Evolutionary conservation across 1,140 invertebrate genomes (phyloP), one percentile per base, ranked within the genome.

Genomic region (Drosophila albomicans): DNA sequence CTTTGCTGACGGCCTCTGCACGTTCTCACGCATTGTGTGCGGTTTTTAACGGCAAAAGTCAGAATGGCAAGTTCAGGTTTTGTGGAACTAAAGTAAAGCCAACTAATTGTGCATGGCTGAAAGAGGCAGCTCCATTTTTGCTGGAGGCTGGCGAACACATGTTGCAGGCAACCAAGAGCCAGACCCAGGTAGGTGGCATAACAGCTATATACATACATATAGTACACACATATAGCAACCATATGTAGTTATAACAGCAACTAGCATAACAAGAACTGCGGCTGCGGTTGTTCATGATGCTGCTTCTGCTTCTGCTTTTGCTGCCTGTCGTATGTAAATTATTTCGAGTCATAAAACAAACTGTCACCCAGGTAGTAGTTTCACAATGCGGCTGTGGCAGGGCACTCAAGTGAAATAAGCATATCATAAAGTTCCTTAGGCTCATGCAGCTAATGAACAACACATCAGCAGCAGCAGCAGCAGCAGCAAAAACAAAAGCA

Each of bases 311-410:
- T 20, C 3, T 20, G 7, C 35, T 38, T 7, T 38, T 10, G 35
- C 8, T 32, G 30, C 30, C 30, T 32, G 30, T 32, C 46, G 48
- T 68, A 38, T 68, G 66, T 82, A 65, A 75, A 82, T 82, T 84
- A 82, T 79, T 79, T 79, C 69, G 56, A 38, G 58, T 68, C 63
- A 82, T 72, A 79, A 84, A 79, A 57, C 72, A 82, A 82, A 82
- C 81, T 71, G 66, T 82, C 69, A 78, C 69, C 75, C 57, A 48
- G 79, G 56, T 59, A 62, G 63, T 30, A 78, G 64, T 59, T 38
- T 77, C 59, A 65, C 41, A 75, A 75, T 71, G 58, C 65, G 58
- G 6, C 43, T 64, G 78, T 64, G 78, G 16, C 64, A 67, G 52
- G 51, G 48, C 64, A 75, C 25, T 32, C 11, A 46, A 35, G 75